Evolutionary conservation across 2,888 invertebrate genomes (phyloP).

Genomic region (Petrolisthes cinctipes): DNA sequence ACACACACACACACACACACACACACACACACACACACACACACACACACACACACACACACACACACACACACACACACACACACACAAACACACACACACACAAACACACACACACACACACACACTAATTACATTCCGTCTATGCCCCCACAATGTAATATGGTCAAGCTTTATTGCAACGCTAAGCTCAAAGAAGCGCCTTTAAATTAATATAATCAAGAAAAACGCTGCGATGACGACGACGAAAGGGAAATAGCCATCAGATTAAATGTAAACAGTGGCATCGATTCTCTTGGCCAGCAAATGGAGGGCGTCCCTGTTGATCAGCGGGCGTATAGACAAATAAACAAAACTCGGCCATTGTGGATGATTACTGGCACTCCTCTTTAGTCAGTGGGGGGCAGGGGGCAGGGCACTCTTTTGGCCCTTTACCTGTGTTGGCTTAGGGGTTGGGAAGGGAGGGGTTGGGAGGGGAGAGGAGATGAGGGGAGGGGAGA

Average conservation of each 20-base stretch:
- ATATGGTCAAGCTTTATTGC: background rate
- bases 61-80: background rate
- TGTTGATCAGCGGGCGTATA: background rate
- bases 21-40: too few species aligned
- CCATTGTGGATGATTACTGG: constrained; percentile 18
- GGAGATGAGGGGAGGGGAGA: background rate
- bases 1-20: background rate
- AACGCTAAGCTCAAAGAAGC: background rate
- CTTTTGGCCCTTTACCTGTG: too few species aligned
- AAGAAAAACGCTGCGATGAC: constrained; percentile 23
- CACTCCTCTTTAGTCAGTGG: background rate
- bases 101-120: too few species aligned
- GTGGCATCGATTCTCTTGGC: constrained; percentile 4
- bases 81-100: background rate
- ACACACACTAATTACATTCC: too few species aligned
- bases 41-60: too few species aligned
- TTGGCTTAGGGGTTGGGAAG: too few species aligned
- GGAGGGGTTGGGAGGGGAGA: too few species aligned
- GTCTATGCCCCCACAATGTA: background rate
- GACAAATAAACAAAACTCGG: constrained; percentile 31
- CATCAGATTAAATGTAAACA: constrained; percentile 40
- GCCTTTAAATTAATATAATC: constrained; percentile 34
- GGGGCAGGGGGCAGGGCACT: too few species aligned
- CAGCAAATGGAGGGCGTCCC: background rate
- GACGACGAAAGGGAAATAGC: constrained; percentile 30